Evolutionary conservation across 2,888 invertebrate species (phyloP).

Genomic region (Ferrisia virgata): DNA sequence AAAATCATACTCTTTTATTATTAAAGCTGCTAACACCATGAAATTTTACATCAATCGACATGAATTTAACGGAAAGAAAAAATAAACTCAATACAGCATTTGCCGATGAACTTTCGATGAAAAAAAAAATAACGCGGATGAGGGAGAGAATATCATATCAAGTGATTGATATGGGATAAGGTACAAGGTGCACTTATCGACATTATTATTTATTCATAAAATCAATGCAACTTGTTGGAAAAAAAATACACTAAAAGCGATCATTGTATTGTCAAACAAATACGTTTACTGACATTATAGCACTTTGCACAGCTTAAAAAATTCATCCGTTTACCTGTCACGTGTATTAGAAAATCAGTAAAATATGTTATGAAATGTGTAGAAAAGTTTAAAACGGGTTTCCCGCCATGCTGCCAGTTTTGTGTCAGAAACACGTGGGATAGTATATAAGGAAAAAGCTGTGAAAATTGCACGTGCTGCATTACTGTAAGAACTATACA

Average conservation of each 20-base stretch:
- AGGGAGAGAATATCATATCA: background rate
- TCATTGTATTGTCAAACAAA: conserved; percentile 10
- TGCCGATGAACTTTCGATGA: background rate
- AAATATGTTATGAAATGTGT: conserved; percentile 20
- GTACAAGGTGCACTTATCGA: background rate
- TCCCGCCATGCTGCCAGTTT: background rate
- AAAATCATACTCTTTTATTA: background rate
- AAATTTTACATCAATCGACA: no score
- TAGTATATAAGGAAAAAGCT: background rate
- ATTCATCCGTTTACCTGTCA: conserved; percentile 2
- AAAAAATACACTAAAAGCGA: background rate
- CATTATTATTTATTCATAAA: background rate
- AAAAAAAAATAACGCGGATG: background rate
- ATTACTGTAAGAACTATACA: no score
- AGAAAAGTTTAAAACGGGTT: background rate
- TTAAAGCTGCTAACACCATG: background rate
- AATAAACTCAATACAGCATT: conserved; percentile 4
- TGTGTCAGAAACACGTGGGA: background rate
- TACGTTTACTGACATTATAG: background rate
- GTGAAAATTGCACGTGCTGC: background rate
- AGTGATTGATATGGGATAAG: background rate
- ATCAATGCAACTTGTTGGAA: background rate
- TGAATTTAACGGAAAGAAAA: background rate
- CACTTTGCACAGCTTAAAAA: background rate
- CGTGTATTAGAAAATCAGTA: background rate